A percentile compares a stretch with the other conserved stretches of the same genome.
These are phyloP conservation scores for Platorchestia sp. DNA, from an alignment of 1,140 invertebrate species.

Conservation along the genomic window DNA sequence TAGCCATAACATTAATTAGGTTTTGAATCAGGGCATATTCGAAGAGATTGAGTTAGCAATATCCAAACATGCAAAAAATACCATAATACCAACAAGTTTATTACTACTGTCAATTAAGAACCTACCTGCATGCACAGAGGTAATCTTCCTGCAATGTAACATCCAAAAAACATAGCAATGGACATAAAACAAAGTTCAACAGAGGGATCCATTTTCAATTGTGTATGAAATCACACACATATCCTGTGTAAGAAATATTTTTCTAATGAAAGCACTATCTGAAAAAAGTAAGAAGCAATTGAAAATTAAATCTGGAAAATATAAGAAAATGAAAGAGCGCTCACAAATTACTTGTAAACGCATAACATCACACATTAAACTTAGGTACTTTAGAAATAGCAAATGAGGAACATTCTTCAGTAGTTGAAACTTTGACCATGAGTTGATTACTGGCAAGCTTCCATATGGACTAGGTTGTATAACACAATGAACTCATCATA, in stretches of 20 bases:
- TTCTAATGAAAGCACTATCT: not conserved
- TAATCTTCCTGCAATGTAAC: conserved; percentile 92
- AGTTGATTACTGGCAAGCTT: no score
- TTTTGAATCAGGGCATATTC: no score
- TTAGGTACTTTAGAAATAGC: no score
- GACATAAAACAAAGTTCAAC: conserved; percentile 59
- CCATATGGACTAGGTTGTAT: no score
- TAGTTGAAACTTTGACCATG: no score
- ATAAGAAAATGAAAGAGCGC: not conserved
- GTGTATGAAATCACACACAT: not conserved
- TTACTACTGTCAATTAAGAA: no score
- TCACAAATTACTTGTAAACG: not conserved
- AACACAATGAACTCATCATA: no score
- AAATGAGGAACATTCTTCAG: no score
- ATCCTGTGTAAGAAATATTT: not conserved
- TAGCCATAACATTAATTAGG: no score
- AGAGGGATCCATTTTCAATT: conserved; percentile 60
- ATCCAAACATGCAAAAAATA: no score
- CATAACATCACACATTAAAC: not conserved
- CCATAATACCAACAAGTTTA: no score
- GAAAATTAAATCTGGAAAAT: not conserved
- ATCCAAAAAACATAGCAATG: conserved; percentile 94
- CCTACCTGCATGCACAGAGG: conserved; percentile 91
- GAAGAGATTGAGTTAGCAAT: no score
- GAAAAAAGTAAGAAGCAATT: not conserved